Percentiles rank a stretch among this genome's conserved stretches.
phyloP scores from a whole-genome alignment of 2,797 vertebrate species.

The Phylloscopus collybita region DNA sequence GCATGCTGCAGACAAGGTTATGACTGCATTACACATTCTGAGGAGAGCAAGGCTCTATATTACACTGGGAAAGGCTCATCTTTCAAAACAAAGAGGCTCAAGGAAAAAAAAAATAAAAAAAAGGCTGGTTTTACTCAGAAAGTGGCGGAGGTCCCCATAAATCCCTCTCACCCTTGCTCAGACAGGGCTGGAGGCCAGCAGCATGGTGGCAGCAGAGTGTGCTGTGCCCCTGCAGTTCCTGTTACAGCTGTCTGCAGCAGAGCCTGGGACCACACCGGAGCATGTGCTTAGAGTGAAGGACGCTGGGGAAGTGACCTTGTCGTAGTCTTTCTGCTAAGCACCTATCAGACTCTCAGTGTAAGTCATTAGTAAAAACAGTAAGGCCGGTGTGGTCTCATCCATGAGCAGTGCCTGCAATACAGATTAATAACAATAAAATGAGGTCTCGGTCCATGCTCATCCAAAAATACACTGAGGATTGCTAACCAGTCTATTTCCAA shows the following conservation, averaged over 20 bases:
- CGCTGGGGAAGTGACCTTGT: not conserved
- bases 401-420: not conserved
- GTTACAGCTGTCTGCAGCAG: not conserved
- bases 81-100: slow-evolving; percentile 34
- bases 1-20: slow-evolving; percentile 46
- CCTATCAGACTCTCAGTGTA: not conserved
- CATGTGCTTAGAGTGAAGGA: not conserved
- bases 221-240: not conserved
- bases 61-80: slow-evolving; percentile 26
- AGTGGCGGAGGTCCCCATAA: slow-evolving; percentile 36
- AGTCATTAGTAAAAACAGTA: slow-evolving; percentile 11
- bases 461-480: not conserved
- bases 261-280: not conserved
- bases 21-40: slow-evolving; percentile 46
- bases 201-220: not conserved
- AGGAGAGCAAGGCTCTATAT: slow-evolving; percentile 11
- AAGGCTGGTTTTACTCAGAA: not conserved
- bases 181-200: not conserved
- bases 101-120: not conserved
- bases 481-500: not conserved
- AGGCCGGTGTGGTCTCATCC: not conserved
- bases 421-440: not conserved
- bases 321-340: slow-evolving; percentile 35
- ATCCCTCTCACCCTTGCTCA: not conserved
- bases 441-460: accelerated